A percentile compares a stretch with the other conserved stretches of the same genome.
Conservation (phyloP, 1,140 invertebrate species). For the Temnothorax longispinosus region DNA sequence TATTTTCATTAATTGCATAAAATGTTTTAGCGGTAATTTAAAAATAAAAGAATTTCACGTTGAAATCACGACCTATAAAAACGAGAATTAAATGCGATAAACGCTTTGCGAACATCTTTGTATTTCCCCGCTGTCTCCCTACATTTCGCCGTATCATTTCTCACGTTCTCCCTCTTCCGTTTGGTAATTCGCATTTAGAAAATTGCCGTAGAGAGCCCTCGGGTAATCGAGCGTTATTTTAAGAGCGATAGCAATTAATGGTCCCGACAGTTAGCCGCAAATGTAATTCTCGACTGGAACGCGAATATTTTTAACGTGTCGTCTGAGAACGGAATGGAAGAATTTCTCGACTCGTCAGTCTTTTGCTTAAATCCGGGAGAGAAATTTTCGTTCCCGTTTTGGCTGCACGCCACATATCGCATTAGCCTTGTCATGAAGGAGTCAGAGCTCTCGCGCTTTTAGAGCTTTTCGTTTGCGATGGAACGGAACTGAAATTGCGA, state of each 20-base stretch:
- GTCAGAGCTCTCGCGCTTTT: background rate
- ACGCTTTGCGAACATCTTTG: background rate
- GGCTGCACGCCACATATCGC: slow-evolving; percentile 20
- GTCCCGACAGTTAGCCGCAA: slow-evolving; percentile 50
- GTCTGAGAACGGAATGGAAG: slow-evolving; percentile 15
- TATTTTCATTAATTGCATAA: background rate
- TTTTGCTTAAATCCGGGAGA: background rate
- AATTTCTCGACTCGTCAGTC: slow-evolving; percentile 44
- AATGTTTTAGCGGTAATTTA: background rate
- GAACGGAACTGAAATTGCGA: background rate
- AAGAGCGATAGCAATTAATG: slow-evolving; percentile 68
- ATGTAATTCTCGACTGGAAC: slow-evolving; percentile 21
- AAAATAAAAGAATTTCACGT: background rate
- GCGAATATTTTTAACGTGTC: slow-evolving; percentile 62
- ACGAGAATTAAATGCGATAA: slow-evolving; percentile 30
- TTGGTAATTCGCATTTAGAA: slow-evolving; percentile 61
- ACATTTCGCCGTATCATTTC: slow-evolving; percentile 6
- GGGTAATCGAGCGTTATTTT: slow-evolving; percentile 71
- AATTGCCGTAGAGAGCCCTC: slow-evolving; percentile 46
- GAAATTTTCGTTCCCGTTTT: slow-evolving; percentile 23
- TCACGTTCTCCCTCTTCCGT: background rate
- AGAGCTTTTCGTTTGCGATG: background rate
- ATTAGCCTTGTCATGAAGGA: slow-evolving; percentile 19
- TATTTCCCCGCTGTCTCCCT: background rate
- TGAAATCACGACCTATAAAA: background rate